Evolutionary conservation across 2,797 vertebrate species (phyloP).

Genomic region (Limosa lapponica): DNA sequence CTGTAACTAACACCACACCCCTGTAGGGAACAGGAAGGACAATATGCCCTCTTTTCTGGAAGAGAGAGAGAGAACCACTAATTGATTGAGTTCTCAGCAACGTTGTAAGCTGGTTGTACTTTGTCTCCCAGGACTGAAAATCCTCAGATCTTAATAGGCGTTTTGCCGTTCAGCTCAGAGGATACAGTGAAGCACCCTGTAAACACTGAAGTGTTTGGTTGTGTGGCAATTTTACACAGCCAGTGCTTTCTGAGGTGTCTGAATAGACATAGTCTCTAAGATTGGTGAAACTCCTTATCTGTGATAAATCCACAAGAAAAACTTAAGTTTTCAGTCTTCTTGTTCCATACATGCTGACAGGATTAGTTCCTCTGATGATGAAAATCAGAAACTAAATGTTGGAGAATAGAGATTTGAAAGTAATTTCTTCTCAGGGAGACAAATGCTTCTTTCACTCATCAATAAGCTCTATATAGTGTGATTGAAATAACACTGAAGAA

Average conservation of each 20-base stretch:
- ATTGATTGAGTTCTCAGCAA: neutral
- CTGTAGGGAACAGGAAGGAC: neutral
- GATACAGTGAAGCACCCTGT: neutral
- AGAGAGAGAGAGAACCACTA: neutral
- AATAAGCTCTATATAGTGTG: slow-evolving; percentile 5
- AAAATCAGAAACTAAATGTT: slow-evolving; percentile 29
- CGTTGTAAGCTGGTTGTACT: neutral
- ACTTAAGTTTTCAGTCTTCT: neutral
- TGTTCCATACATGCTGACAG: slow-evolving; percentile 7
- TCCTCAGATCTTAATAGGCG: neutral
- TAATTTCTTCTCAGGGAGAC: slow-evolving; percentile 35
- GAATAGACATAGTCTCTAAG: neutral
- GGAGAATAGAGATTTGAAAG: slow-evolving; percentile 14
- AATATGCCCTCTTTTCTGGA: neutral
- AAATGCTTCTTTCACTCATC: slow-evolving; percentile 56
- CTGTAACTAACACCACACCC: neutral
- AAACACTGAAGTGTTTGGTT: neutral
- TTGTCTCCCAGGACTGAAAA: neutral
- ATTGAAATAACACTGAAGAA: slow-evolving; percentile 64
- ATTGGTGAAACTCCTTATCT: neutral
- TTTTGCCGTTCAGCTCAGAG: neutral
- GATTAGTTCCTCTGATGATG: slow-evolving; percentile 23
- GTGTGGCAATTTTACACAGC: neutral
- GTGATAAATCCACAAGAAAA: neutral
- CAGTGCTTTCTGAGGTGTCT: neutral